Evolutionary conservation across 2,888 invertebrate species (phyloP), one percentile per base, ranked within the genome.

Genomic region (Nasonovia ribisnigri): DNA sequence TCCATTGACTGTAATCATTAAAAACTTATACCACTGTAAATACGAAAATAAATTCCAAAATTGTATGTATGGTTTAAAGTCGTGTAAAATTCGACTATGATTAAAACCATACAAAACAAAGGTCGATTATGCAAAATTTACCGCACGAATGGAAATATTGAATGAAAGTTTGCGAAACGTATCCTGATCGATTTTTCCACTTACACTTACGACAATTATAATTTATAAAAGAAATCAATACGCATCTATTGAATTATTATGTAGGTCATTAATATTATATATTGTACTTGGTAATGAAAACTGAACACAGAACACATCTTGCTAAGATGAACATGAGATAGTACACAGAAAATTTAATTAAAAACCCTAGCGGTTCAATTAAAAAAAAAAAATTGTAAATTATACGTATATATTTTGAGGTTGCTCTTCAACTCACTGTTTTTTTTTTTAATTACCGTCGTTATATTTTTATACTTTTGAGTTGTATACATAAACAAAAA

Each of bases 141-240:
- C 48, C 13, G 77, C 48, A 24, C n/a, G 67, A 90, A 90, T 26
- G 24, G 48, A 36, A 48, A 26, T 26, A 26, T 90, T 67, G 36
- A 77, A 90, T 67, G 24, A 60, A 48, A 90, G 60, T 48, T 48
- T 11, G 90, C 48, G 10, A 26, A 90, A 24, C 36, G 48, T 77
- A 20, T 48, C 5, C 24, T 36, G 2, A 90, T 90, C 90, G 90
- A 90, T 77, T 90, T 88, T 77, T 48, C 90, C 36, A 90, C 90
- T 90, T 90, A 90, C 67, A 46, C 90, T 90, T 36, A 77, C 67
- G 90, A 77, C 48, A 90, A 90, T 67, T 36, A 77, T 77, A 90
- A 51, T 48, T 24, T 20, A 51, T n/a, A 46, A 26, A 26, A 77
- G 26, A 67, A 77, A 43, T 46, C 48, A 67, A 90, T 90, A 67